Evolutionary conservation across 2,797 vertebrate species (phyloP).

Genomic region (Oryzias sinensis): DNA sequence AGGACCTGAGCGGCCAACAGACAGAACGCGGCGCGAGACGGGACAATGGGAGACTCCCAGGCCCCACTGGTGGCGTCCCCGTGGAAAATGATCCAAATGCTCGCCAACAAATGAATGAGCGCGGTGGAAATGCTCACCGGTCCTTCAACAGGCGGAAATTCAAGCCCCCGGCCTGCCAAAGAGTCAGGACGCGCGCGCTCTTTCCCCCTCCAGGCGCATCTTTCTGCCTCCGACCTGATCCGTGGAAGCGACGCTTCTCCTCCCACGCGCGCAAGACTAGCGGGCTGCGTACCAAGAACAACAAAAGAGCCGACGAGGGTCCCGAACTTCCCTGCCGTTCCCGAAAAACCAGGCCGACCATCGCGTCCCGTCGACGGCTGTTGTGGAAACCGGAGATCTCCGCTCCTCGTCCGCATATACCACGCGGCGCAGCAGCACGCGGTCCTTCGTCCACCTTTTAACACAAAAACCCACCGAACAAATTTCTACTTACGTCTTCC

Average conservation of each 20-base stretch:
- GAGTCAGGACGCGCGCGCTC: conserved; percentile 25
- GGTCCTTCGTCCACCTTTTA: background rate
- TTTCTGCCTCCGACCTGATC: background rate
- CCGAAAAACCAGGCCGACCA: conserved; percentile 50
- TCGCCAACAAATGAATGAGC: conserved; percentile 58
- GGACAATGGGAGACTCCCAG: conserved; percentile 68
- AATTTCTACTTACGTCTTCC: conserved; percentile 61
- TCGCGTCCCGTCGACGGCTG: conserved; percentile 66
- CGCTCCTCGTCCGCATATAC: no score
- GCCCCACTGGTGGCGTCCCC: conserved; percentile 45
- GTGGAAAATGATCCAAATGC: conserved; percentile 38
- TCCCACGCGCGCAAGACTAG: conserved; percentile 9
- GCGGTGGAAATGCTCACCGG: conserved; percentile 17
- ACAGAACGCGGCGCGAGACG: conserved; percentile 22
- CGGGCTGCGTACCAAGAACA: conserved; percentile 49
- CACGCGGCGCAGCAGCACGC: conserved; percentile 8
- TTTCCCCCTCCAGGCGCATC: conserved; percentile 31
- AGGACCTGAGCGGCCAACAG: conserved; percentile 24
- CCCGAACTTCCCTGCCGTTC: conserved; percentile 60
- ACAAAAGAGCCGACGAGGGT: conserved; percentile 55
- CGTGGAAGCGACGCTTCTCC: conserved; percentile 5
- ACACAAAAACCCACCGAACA: conserved; percentile 1
- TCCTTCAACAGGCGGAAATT: conserved; percentile 6
- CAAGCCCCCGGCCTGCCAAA: conserved; percentile 47
- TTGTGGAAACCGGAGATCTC: conserved; percentile 55